These are phyloP conservation scores for Auanema freiburgensis DNA, from an alignment of 2,888 invertebrate species.

Conservation along the genomic window DNA sequence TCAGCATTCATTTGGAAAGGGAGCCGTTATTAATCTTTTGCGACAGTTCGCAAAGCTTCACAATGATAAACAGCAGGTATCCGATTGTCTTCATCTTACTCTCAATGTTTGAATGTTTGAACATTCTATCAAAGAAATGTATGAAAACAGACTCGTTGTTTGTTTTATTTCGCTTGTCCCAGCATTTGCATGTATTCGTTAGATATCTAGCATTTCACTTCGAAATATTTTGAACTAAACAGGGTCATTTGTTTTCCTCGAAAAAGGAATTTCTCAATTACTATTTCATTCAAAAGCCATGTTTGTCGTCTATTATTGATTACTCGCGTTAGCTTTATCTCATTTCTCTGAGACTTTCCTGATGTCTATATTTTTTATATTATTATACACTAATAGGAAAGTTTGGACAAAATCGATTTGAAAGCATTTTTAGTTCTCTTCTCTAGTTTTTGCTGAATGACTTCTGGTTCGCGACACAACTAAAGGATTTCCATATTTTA, in stretches of 20 bases:
- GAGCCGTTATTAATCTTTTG: conserved; percentile 89
- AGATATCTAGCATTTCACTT: no score
- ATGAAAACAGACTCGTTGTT: not conserved
- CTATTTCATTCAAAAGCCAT: no score
- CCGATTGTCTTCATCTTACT: not conserved
- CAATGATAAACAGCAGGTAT: conserved; percentile 84
- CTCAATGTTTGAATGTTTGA: not conserved
- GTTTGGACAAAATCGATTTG: no score
- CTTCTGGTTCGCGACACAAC: no score
- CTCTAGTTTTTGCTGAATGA: no score
- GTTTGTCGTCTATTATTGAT: no score
- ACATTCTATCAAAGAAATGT: not conserved
- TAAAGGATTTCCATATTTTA: no score
- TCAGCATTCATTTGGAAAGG: conserved; percentile 97
- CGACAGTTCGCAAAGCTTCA: conserved; percentile 94
- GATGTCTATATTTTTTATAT: not conserved
- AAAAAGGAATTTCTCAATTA: no score
- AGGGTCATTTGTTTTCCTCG: no score
- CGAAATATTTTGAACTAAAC: no score
- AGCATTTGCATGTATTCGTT: not conserved
- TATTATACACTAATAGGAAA: not conserved
- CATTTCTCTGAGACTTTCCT: not conserved
- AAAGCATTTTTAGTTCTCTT: no score
- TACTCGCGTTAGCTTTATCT: no score
- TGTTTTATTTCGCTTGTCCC: not conserved